phyloP scores from a whole-genome alignment of 2,797 vertebrate species.

The Sphenodon punctatus region DNA sequence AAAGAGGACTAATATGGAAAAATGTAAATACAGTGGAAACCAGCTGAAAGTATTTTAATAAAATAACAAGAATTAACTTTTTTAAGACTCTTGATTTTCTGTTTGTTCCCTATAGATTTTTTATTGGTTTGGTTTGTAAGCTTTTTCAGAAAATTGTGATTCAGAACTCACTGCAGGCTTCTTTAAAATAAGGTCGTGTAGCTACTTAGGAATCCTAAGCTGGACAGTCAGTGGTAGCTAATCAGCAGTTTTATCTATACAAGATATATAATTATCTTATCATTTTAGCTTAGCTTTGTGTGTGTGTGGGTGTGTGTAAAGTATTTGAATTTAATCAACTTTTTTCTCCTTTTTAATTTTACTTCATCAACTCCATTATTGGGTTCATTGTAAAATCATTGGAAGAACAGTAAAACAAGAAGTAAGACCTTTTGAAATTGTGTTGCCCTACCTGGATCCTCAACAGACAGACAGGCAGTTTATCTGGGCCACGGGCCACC shows the following conservation, averaged over 20 bases:
- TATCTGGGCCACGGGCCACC: no score
- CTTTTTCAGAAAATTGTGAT: neutral
- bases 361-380: neutral
- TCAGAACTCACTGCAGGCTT: conserved; percentile 15
- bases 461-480: no score
- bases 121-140: neutral
- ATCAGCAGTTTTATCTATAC: neutral
- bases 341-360: neutral
- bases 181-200: neutral
- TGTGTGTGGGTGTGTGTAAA: no score
- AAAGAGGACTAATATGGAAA: neutral
- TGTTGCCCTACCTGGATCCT: no score
- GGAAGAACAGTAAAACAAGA: neutral
- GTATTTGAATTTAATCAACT: neutral
- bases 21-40: neutral
- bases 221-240: neutral
- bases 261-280: neutral
- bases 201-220: neutral
- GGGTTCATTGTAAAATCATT: neutral
- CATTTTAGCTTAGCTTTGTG: neutral
- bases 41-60: neutral
- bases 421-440: neutral
- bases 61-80: neutral
- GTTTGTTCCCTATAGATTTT: neutral
- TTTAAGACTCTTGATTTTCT: neutral